Base-by-base conservation (phyloP, 2,113 vertebrate genomes). In the Gallinago media region DNA sequence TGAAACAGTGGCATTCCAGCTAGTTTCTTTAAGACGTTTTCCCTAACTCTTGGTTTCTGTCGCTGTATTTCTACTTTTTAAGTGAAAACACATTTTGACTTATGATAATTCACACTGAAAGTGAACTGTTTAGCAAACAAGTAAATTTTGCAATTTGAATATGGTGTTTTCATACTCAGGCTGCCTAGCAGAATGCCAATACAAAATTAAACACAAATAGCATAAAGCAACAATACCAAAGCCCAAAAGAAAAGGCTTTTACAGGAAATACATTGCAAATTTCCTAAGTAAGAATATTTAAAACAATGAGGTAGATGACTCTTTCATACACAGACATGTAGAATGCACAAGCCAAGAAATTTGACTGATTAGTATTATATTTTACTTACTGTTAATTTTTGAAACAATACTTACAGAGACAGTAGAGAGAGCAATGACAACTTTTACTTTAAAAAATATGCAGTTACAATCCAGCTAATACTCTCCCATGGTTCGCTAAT, bases 1-100 rank as follows among this genome's bases (percentile, higher is more conserved):
- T 58, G 46, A 88, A 96, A 89, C 27, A 95, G 80, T 85, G 89
- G 83, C 90, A 84, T 96, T 95, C 83, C 94, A 94, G 74, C 22
- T 61, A 92, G 83, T 17, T 80, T 92, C 95, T 88, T 91, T 72
- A 87, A 92, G 91, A 96, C 77, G 1, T 82, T 94, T 95, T 89
- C 66, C 85, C 84, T 79, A 77, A 89, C 84, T 95, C 52, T 84
- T 73, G 63, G 47, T 93, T 89, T 75, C 36, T 94, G 68, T 88
- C 74, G 66, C 88, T 91, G 52, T 75, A 94, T 86, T 91, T 89
- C 83, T 72, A 27, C 83, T 92, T 94, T 94, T 54, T 65, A 96
- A 93, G 47, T 36, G 55, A 90, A 94, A 85, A 86, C 77, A 94
- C 32, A 88, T 88, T 95, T 91, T 38, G n/a, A 68, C 49, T 84